Evolutionary conservation across 2,888 invertebrate species (phyloP).

Genomic region (Sinopyrophorus schimmeli): DNA sequence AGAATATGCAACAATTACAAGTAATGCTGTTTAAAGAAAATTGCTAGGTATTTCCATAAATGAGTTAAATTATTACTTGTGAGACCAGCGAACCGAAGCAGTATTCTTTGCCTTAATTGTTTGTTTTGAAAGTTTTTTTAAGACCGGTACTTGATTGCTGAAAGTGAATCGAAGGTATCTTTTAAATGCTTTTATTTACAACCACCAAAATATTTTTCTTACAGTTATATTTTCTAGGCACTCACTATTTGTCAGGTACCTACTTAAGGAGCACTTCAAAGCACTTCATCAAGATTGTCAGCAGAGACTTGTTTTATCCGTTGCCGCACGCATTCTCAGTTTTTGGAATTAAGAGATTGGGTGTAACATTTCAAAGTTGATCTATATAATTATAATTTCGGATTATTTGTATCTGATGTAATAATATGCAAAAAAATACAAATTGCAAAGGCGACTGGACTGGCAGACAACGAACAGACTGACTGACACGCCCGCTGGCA

Average conservation of each 20-base stretch:
- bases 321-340: not conserved
- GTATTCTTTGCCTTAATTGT: no score
- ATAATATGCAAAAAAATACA: constrained; percentile 9
- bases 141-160: no score
- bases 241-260: constrained; percentile 1
- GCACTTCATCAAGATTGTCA: constrained; percentile 4
- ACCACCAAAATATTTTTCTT: constrained; percentile 11
- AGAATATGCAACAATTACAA: no score
- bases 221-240: not conserved
- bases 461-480: constrained; percentile 40
- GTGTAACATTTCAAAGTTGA: not conserved
- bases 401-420: constrained; percentile 5
- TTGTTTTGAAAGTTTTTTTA: no score
- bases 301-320: not conserved
- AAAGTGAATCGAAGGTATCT: not conserved
- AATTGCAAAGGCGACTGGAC: constrained; percentile 35
- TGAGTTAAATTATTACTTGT: no score
- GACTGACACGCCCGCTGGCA: constrained; percentile 40
- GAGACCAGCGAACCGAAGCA: no score
- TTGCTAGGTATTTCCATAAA: no score
- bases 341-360: not conserved
- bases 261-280: not conserved
- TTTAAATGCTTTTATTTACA: constrained; percentile 4
- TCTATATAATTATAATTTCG: constrained; percentile 2
- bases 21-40: no score